Percentiles rank a stretch among this genome's conserved stretches.
Evolutionary conservation across 2,888 invertebrate genomes (phyloP).

Genomic region (Sarcophaga caerulescens): DNA sequence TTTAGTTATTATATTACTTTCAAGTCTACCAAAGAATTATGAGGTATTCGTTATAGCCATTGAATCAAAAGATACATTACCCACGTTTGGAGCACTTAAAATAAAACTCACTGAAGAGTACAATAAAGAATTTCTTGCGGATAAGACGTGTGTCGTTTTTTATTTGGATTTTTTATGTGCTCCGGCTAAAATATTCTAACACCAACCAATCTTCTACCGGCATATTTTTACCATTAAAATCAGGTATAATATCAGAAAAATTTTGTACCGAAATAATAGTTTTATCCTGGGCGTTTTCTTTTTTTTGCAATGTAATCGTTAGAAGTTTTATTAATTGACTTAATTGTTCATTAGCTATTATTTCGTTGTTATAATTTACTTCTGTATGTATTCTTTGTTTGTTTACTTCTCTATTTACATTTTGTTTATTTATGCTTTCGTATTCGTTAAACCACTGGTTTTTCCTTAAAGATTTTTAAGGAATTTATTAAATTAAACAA

Average conservation of each 20-base stretch:
- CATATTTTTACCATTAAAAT: conserved; percentile 40
- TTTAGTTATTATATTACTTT: conserved; percentile 37
- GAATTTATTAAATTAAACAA: no score
- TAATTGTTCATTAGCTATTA: conserved; percentile 19
- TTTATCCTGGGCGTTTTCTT: conserved; percentile 5
- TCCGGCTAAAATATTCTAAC: no score
- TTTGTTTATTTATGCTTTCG: conserved; percentile 1
- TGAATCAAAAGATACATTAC: conserved; percentile 52
- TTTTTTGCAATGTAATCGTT: conserved; percentile 3
- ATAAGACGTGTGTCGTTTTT: no score
- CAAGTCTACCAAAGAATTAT: conserved; percentile 47
- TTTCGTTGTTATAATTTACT: background rate
- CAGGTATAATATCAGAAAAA: conserved; percentile 45
- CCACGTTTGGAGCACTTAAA: conserved; percentile 42
- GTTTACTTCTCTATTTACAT: background rate
- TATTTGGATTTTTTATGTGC: no score
- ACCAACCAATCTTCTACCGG: conserved; percentile 35
- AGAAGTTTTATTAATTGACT: no score
- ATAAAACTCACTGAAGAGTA: conserved; percentile 53
- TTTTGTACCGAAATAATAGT: conserved; percentile 25
- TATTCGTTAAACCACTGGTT: background rate
- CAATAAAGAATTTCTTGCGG: no score
- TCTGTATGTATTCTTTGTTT: conserved; percentile 4
- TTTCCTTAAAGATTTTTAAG: no score
- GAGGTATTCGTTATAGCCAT: conserved; percentile 62